Base-by-base conservation (phyloP, 2,888 invertebrate genomes). In the Malachius bipustulatus region DNA sequence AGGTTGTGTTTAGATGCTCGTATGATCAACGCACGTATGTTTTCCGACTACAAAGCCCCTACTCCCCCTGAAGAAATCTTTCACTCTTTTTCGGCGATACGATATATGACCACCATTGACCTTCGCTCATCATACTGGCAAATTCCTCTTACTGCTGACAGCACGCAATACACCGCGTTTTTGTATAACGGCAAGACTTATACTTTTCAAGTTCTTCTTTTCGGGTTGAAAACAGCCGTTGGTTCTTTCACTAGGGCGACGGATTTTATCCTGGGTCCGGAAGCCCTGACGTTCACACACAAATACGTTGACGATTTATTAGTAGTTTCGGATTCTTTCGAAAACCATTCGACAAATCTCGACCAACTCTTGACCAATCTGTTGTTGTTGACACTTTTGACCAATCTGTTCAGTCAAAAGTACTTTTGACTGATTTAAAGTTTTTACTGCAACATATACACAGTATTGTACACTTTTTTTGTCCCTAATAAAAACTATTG, bases 1-100 rank as follows among this genome's bases (percentile, higher is more conserved):
- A 39, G 56, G 3, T 42, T 56, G 13, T 52, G 55, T 38, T 35
- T 55, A 11, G 55, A 56, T 39, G 55, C 54, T 0, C 26, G 57
- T 6, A 44, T 38, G 31, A 26, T 56, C 2, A 57, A 57, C 41
- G 41, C 41, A 8, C 31, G 42, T 14, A 54, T 57, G 30, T 43
- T 50, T 13, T 39, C 47, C 0, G 54, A 57, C 34, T 40, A 47
- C 3, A 53, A 55, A 28, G 37, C 45, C 8, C 47, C 45, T n/a
- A 28, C 30, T 6, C 38, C 41, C 10, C 34, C 40, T 4, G 44
- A 46, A 26, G 46, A 48, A 24, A 26, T 48, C 10, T 27, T 48
- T 16, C 40, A 37, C 19, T 33, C 29, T 19, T 35, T 42, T 24
- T 27, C 31, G 3, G 16, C 32, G 13, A 33, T 28, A n/a, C 30